phyloP scores from a whole-genome alignment of 2,113 vertebrate species.

The Prochilodus magdalenae region DNA sequence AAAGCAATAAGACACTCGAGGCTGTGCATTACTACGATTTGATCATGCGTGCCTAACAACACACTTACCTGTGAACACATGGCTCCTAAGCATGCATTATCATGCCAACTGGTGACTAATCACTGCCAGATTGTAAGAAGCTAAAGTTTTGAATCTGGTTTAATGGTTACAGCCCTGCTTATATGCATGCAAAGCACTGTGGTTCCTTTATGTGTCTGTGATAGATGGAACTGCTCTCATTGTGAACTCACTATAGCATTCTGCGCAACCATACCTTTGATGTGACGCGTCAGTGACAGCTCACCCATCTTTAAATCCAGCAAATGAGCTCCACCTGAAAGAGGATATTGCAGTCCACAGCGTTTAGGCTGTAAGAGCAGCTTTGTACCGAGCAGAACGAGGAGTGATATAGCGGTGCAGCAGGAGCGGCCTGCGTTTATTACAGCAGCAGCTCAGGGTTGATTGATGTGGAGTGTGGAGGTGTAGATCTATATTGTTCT shows the following conservation, averaged over 20 bases:
- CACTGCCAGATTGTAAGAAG: too few relatives aligned
- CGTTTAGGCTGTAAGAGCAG: background rate
- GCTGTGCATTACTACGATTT: too few relatives aligned
- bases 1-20: too few relatives aligned
- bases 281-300: background rate
- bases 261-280: slow-evolving; percentile 5
- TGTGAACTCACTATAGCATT: background rate
- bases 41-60: too few relatives aligned
- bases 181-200: slow-evolving; percentile 14
- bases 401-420: slow-evolving; percentile 14
- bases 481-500: slow-evolving; percentile 54
- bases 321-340: slow-evolving; percentile 21
- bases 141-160: background rate
- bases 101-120: too few relatives aligned
- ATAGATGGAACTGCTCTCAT: background rate
- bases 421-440: slow-evolving; percentile 16
- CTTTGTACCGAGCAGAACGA: slow-evolving; percentile 10
- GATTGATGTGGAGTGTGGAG: slow-evolving; percentile 55
- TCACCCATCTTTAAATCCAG: background rate
- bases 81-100: too few relatives aligned
- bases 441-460: slow-evolving; percentile 42
- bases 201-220: background rate
- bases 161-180: background rate
- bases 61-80: too few relatives aligned
- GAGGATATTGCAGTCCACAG: slow-evolving; percentile 25